Conservation (phyloP, 2,113 vertebrate species). For the Oostethus manadensis region DNA sequence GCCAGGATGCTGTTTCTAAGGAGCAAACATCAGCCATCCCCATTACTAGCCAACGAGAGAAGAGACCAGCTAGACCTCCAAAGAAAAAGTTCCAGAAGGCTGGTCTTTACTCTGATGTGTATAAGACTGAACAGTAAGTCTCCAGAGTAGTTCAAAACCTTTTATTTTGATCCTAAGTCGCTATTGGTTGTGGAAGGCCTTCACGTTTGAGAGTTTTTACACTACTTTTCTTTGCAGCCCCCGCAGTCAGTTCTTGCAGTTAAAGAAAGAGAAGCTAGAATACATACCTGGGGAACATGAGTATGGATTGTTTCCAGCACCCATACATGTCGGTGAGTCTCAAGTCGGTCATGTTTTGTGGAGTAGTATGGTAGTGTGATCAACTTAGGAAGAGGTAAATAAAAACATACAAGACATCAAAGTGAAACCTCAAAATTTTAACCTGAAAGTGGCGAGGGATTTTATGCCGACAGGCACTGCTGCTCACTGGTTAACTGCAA, state of each 20-base stretch:
- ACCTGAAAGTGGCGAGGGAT: too few relatives aligned
- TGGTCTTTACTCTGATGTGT: slow-evolving; percentile 76
- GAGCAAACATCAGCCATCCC: slow-evolving; percentile 61
- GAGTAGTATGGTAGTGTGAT: too few relatives aligned
- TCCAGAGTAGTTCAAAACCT: not conserved
- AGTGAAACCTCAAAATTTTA: too few relatives aligned
- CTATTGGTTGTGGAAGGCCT: not conserved
- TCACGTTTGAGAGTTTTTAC: slow-evolving; percentile 4
- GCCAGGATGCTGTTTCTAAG: slow-evolving; percentile 38
- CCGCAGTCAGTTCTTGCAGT: slow-evolving; percentile 86
- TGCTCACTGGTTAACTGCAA: too few relatives aligned
- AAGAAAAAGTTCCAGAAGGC: slow-evolving; percentile 81
- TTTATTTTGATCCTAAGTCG: not conserved
- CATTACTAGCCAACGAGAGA: slow-evolving; percentile 65
- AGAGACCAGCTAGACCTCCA: slow-evolving; percentile 71
- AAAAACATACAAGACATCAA: too few relatives aligned
- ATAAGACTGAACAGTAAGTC: slow-evolving; percentile 73
- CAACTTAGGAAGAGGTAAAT: too few relatives aligned
- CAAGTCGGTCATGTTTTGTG: not conserved
- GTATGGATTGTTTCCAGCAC: slow-evolving; percentile 88
- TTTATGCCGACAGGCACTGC: too few relatives aligned
- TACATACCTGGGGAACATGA: slow-evolving; percentile 93
- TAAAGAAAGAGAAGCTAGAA: slow-evolving; percentile 95
- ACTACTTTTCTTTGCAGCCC: slow-evolving; percentile 69
- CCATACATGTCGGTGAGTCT: slow-evolving; percentile 92